Base-by-base conservation (phyloP, 2,888 invertebrate genomes). In the Charanyca ferruginea region DNA sequence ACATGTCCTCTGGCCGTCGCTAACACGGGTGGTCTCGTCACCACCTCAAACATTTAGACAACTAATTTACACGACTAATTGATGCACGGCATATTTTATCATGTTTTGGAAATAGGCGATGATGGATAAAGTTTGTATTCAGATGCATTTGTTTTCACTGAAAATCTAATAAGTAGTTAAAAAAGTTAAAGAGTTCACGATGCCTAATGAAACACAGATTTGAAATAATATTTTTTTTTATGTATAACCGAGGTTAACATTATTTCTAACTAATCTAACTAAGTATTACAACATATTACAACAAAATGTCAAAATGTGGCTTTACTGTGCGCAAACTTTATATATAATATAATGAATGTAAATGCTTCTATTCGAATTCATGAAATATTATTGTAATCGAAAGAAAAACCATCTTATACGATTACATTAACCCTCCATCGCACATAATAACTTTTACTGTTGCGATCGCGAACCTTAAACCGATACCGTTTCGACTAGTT, bases 1-100 rank as follows among this genome's bases (percentile, higher is more conserved):
- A 87, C 87, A 85, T 90, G 90, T 90, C 89, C 91, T 90, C 91
- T 90, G 83, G 81, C 76, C 85, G 81, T 88, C 88, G 89, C 88
- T 90, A 90, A 75, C 88, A 85, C 92, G 94, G 95, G 95, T 94
- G 95, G 95, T 95, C 95, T 83, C 68, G 72, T 71, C 80, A 74
- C 81, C 77, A 74, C 81, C 79, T 81, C 81, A 70, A 75, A 84
- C 81, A 78, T 83, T 85, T 82, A 79, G 77, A 86, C 84, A 79
- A 84, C 77, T 81, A 83, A 87, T 90, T 90, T 87, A 90, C 87
- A 87, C 83, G 82, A 81, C 81, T 79, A 75, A 81, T 83, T 83
- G 80, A 83, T 84, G 83, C 77, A 57, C 47, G 47, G 53, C 47
- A 64, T 79, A 75, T 73, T 81, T 62, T 77, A 73, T 54, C 73